These are phyloP conservation scores for Spatulosminthurus flaviceps DNA, from an alignment of 2,888 invertebrate species.

Conservation along the genomic window DNA sequence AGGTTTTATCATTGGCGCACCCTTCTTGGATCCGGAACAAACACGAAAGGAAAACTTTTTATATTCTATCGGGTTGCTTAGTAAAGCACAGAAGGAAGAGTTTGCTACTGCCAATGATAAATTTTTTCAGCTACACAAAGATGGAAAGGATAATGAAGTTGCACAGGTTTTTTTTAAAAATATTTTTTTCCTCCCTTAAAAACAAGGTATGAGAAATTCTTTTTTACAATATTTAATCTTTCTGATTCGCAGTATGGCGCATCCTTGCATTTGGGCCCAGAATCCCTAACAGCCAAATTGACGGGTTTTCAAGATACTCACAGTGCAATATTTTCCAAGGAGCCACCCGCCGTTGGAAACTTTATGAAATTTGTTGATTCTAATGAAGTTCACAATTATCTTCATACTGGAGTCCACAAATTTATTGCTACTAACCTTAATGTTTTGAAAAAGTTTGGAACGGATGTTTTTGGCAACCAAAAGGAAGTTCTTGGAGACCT, in stretches of 20 bases:
- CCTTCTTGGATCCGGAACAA: constrained; percentile 72
- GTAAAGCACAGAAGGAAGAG: constrained; percentile 65
- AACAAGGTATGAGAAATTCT: no score
- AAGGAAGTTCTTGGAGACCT: constrained; percentile 71
- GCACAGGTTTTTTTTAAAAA: neutral
- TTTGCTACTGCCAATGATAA: constrained; percentile 72
- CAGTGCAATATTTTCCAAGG: neutral
- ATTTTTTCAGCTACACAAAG: constrained; percentile 73
- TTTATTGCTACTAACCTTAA: neutral
- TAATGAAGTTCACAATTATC: constrained; percentile 68
- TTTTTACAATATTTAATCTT: neutral
- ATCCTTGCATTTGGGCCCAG: neutral
- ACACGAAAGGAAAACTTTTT: constrained; percentile 78
- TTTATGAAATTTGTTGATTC: constrained; percentile 79
- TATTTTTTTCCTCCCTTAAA: no score
- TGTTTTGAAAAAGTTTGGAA: neutral
- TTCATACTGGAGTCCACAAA: neutral
- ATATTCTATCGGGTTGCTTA: constrained; percentile 78
- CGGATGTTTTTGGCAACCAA: neutral
- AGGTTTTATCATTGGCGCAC: constrained; percentile 75
- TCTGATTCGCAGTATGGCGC: no score
- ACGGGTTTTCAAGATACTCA: constrained; percentile 12
- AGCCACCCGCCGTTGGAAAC: neutral
- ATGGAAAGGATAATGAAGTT: constrained; percentile 67
- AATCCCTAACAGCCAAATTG: neutral